These are phyloP conservation scores for Halichondria panicea DNA, from an alignment of 37 sponge, comb jelly and placozoan species.

Conservation along the genomic window DNA sequence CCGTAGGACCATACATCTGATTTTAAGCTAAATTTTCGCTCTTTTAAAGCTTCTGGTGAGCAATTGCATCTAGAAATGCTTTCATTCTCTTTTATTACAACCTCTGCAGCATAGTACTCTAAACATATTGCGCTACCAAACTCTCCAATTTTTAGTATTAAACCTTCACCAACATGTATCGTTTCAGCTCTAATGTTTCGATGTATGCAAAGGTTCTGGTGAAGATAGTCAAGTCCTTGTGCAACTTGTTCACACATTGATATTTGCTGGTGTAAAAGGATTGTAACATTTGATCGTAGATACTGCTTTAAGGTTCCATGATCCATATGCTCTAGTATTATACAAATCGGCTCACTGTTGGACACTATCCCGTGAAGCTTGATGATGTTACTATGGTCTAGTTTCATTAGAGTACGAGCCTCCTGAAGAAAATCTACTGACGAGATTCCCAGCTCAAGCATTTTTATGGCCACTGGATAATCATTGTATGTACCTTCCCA, in stretches of 20 bases:
- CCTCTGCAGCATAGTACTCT: not conserved
- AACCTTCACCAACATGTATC: conserved; percentile 5
- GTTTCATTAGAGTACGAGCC: conserved; percentile 1
- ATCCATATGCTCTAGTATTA: not conserved
- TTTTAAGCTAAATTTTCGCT: conserved; percentile 58
- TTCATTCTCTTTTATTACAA: not conserved
- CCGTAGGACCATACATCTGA: conserved; percentile 91
- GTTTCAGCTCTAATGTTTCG: conserved; percentile 40
- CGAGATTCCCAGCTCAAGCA: no score
- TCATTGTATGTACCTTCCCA: no score
- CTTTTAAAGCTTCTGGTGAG: conserved; percentile 57
- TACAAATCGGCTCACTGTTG: not conserved
- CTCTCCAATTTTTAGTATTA: conserved; percentile 43
- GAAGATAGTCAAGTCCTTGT: not conserved
- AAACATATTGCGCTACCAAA: conserved; percentile 53
- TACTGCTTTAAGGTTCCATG: not conserved
- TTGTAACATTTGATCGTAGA: not conserved
- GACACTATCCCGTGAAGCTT: not conserved
- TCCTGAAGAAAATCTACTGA: conserved; percentile 23
- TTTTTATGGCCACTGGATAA: no score
- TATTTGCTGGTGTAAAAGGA: not conserved
- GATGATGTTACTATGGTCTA: not conserved
- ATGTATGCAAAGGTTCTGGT: not conserved
- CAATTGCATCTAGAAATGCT: conserved; percentile 73
- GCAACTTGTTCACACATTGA: not conserved